Percentiles rank a stretch among this genome's conserved stretches.
phyloP scores from a whole-genome alignment of 2,797 vertebrate genomes.

The Mastacembelus armatus region DNA sequence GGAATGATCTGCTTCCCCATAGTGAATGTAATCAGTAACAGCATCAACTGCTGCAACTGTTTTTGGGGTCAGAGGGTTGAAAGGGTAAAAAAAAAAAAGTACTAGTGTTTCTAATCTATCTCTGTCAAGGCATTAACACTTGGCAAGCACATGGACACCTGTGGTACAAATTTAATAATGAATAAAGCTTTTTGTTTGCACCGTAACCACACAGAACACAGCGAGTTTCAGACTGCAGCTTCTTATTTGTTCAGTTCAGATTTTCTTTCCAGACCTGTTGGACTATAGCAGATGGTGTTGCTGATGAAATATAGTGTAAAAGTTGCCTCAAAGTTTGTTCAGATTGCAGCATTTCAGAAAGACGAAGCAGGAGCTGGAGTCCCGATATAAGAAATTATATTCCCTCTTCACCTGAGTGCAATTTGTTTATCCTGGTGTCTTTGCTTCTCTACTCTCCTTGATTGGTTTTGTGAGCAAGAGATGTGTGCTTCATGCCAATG shows the following conservation, averaged over 20 bases:
- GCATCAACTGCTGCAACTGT: slow-evolving; percentile 40
- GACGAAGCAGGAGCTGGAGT: not conserved
- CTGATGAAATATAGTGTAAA: slow-evolving; percentile 28
- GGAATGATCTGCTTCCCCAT: slow-evolving; percentile 63
- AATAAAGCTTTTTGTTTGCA: slow-evolving; percentile 38
- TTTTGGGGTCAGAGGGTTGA: slow-evolving; percentile 42
- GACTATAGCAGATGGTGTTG: slow-evolving; percentile 7
- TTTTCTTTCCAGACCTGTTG: slow-evolving; percentile 20
- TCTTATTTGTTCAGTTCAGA: slow-evolving; percentile 3
- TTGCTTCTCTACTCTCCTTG: slow-evolving; percentile 35
- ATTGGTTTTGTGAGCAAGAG: slow-evolving; percentile 45
- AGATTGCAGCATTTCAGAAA: slow-evolving; percentile 21
- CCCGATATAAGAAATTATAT: not conserved
- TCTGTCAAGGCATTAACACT: slow-evolving; percentile 31
- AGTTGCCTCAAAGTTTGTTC: slow-evolving; percentile 13
- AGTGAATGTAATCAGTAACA: slow-evolving; percentile 62
- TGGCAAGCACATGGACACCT: slow-evolving; percentile 25
- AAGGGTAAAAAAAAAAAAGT: slow-evolving; percentile 18
- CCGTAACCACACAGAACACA: not conserved
- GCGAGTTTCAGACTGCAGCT: slow-evolving; percentile 1
- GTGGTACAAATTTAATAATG: slow-evolving; percentile 32
- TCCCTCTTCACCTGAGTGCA: slow-evolving; percentile 28
- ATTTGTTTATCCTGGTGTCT: slow-evolving; percentile 28
- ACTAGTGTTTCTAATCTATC: slow-evolving; percentile 33
- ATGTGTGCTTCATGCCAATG: slow-evolving; percentile 36